Conservation (phyloP, 2,113 vertebrate genomes). For the Gasterosteus nipponicus region DNA sequence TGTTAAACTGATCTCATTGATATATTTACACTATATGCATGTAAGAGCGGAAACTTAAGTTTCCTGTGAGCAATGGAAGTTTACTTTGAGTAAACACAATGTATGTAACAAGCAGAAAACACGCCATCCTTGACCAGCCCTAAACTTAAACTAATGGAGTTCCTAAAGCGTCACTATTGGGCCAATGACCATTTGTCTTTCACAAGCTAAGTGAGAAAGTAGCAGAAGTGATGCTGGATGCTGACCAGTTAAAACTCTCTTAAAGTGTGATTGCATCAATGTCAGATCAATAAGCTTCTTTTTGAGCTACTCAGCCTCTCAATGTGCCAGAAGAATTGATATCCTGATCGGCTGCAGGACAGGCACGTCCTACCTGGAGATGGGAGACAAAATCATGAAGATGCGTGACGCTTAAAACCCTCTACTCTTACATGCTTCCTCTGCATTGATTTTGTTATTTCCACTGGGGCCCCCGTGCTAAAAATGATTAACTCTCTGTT, state of each 20-base stretch:
- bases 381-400: neutral
- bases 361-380: neutral
- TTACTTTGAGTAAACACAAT: neutral
- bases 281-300: neutral
- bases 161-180: neutral
- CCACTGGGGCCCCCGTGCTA: slow-evolving; percentile 2
- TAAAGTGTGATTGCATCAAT: neutral
- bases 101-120: neutral
- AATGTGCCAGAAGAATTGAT: neutral
- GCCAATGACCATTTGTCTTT: neutral
- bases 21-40: neutral
- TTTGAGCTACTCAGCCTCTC: neutral
- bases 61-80: neutral
- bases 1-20: neutral
- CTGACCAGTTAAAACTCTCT: neutral
- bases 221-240: neutral
- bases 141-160: neutral
- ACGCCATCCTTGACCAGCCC: neutral
- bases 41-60: neutral
- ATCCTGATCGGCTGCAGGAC: slow-evolving; percentile 4
- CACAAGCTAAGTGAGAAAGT: no score
- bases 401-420: slow-evolving; percentile 6
- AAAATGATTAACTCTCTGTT: slow-evolving; percentile 25
- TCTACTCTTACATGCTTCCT: neutral
- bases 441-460: slow-evolving; percentile 20